Evolutionary conservation across 2,797 vertebrate genomes (phyloP).

Genomic region (Sphenodon punctatus): DNA sequence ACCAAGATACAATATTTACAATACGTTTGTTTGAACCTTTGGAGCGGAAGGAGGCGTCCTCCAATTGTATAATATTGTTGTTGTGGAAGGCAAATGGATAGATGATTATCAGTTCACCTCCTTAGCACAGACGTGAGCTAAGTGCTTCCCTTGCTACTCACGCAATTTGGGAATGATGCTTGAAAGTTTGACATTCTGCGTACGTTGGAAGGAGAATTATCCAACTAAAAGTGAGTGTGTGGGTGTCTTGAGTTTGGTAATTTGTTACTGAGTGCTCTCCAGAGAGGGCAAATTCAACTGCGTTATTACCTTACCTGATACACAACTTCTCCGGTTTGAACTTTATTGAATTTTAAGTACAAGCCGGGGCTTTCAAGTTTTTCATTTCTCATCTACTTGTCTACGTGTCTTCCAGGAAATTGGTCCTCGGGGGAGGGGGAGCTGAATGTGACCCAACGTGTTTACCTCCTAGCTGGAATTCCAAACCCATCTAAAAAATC

Average conservation of each 20-base stretch:
- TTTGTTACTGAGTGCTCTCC: not conserved
- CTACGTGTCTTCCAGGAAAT: not conserved
- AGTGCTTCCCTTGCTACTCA: too few relatives aligned
- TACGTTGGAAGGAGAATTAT: not conserved
- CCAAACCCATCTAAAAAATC: not conserved
- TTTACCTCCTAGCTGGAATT: not conserved
- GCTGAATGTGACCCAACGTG: not conserved
- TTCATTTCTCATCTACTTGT: not conserved
- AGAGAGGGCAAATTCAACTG: not conserved
- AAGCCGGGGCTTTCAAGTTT: not conserved
- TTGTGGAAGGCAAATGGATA: too few relatives aligned
- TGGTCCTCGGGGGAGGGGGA: not conserved
- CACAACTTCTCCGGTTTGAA: not conserved
- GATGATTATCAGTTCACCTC: too few relatives aligned
- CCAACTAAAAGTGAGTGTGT: not conserved
- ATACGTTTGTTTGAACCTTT: too few relatives aligned
- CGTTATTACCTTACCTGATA: accelerated
- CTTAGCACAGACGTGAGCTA: too few relatives aligned
- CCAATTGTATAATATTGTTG: too few relatives aligned
- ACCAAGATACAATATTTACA: too few relatives aligned
- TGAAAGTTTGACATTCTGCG: not conserved
- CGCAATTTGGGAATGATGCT: not conserved
- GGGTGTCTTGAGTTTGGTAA: not conserved
- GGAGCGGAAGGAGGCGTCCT: too few relatives aligned
- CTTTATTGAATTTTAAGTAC: not conserved